phyloP scores from a whole-genome alignment of 2,113 vertebrate species.

The Rhegmatorhina hoffmannsi region DNA sequence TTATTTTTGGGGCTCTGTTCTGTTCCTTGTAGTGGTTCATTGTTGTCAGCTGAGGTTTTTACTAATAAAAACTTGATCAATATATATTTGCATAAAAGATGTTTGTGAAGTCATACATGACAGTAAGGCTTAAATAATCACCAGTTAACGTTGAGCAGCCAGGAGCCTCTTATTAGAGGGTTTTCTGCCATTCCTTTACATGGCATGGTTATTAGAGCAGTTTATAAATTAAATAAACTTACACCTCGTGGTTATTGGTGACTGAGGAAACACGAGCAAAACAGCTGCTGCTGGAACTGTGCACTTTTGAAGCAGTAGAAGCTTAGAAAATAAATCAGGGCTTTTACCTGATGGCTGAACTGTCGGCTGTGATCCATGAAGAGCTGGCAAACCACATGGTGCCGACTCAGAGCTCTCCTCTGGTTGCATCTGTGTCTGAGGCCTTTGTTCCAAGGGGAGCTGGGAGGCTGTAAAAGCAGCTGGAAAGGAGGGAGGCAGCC shows the following conservation, averaged over 20 bases:
- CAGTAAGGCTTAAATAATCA: background rate
- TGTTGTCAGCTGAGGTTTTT: background rate
- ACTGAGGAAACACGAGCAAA: background rate
- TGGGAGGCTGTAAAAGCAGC: slow-evolving; percentile 5
- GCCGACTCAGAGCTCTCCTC: slow-evolving; percentile 13
- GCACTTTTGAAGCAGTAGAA: background rate
- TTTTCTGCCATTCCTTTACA: background rate
- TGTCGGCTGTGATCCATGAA: slow-evolving; percentile 40
- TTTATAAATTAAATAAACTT: background rate
- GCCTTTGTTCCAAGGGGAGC: slow-evolving; percentile 44
- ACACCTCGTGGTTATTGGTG: background rate
- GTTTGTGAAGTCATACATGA: background rate
- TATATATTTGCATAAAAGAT: background rate
- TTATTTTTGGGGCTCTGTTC: background rate
- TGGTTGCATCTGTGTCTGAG: slow-evolving; percentile 18
- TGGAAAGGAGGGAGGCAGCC: background rate
- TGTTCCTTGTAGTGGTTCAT: background rate
- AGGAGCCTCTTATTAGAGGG: background rate
- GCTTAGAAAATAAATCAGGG: slow-evolving; percentile 9
- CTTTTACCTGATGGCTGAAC: background rate
- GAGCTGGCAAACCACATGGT: slow-evolving; percentile 47
- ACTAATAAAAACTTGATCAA: background rate
- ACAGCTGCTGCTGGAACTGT: background rate
- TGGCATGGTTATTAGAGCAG: background rate
- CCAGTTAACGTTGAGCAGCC: background rate